These are phyloP conservation scores for Apamea sordens DNA, from an alignment of 2,888 invertebrate species.

Conservation along the genomic window DNA sequence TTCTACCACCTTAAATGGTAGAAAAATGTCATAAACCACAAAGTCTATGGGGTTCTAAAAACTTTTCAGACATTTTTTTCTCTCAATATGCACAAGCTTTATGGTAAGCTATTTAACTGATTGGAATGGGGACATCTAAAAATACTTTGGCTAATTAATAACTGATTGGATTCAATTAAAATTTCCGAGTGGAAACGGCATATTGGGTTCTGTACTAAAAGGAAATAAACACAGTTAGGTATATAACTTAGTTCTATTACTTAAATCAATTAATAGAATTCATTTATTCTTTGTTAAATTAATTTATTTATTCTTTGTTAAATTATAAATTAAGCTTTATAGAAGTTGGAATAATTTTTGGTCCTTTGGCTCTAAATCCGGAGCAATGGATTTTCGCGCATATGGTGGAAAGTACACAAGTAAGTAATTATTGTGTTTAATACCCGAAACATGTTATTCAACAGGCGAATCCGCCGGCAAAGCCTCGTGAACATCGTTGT, in stretches of 20 bases:
- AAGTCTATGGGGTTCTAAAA: background rate
- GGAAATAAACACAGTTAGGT: background rate
- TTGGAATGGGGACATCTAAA: background rate
- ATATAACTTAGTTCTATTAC: background rate
- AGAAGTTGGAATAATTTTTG: background rate
- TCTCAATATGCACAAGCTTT: background rate
- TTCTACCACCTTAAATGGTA: background rate
- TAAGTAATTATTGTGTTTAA: background rate
- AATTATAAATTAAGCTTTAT: background rate
- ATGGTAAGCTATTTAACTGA: background rate
- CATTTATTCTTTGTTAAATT: no score
- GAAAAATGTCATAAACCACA: background rate
- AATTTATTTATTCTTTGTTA: background rate
- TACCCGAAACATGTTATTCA: background rate
- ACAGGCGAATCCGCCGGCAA: background rate
- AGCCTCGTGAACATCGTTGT: conserved; percentile 34
- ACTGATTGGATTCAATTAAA: conserved; percentile 3
- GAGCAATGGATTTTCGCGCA: background rate
- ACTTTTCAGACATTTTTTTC: background rate
- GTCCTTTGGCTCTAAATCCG: background rate
- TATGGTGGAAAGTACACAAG: background rate
- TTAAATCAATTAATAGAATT: no score
- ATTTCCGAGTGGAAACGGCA: background rate
- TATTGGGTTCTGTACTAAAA: background rate
- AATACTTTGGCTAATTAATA: background rate